A percentile compares a stretch with the other conserved stretches of the same genome.
phyloP scores from a whole-genome alignment of 2,113 vertebrate genomes.

The Ptilonorhynchus violaceus region DNA sequence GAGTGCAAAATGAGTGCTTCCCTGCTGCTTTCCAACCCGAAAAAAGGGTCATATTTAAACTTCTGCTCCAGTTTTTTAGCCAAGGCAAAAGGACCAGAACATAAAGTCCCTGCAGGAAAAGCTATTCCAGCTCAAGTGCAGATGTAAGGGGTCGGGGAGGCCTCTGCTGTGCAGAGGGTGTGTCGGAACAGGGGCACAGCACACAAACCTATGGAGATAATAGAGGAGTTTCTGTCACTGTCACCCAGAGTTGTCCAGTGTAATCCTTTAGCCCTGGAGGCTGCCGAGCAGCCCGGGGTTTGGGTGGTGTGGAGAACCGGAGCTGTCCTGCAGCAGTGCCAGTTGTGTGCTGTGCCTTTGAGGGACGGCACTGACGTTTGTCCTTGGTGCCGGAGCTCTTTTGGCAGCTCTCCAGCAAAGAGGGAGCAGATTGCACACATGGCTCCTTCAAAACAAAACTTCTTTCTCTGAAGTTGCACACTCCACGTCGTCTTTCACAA shows the following conservation, averaged over 20 bases:
- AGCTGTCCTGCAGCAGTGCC: not conserved
- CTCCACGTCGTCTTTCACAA: not conserved
- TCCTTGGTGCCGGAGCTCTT: not conserved
- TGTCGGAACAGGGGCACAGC: not conserved
- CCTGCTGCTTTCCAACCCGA: not conserved
- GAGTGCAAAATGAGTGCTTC: not conserved
- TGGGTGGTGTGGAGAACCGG: not conserved
- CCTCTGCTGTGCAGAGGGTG: not conserved
- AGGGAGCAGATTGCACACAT: not conserved
- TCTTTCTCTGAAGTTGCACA: not conserved
- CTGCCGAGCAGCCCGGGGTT: not conserved
- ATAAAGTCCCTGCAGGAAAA: not conserved
- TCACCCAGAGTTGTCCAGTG: not conserved
- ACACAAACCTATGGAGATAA: not conserved
- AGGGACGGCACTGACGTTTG: not conserved
- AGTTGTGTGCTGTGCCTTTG: not conserved
- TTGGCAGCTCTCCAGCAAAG: constrained; percentile 2
- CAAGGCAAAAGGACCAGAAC: not conserved
- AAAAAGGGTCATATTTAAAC: not conserved
- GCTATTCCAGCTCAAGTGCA: not conserved
- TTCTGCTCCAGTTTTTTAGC: not conserved
- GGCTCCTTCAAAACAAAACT: constrained; percentile 19
- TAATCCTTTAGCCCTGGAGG: not conserved
- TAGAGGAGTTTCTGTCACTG: not conserved
- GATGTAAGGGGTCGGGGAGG: not conserved